Evolutionary conservation across 2,797 vertebrate species (phyloP), one percentile per base, ranked within the genome.

Genomic region (Bradypodion ventrale): DNA sequence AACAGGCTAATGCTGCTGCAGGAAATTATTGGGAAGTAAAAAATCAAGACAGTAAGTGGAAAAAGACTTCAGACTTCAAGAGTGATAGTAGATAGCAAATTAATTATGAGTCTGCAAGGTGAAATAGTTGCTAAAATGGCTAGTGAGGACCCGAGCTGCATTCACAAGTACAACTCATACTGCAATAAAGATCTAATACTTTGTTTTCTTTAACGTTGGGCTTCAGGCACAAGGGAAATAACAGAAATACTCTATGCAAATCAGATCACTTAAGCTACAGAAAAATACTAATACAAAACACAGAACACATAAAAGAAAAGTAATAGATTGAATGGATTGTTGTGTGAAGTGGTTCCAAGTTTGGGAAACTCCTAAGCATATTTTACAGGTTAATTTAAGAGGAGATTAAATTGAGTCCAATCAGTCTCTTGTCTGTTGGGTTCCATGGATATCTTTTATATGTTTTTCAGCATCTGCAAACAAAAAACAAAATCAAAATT

Each of bases 261-360:
- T 75, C 69, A 68, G 76, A 62, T n/a, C 40, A 83, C 16, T 69
- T 46, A 23, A 68, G 52, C 84, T 75, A 15, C 4, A 56, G 42
- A 88, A 87, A 81, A 1, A 79, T 68, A 74, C 65, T 85, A 90
- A 90, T 87, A 8, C n/a, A 79, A 86, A 89, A 91, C 87, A 75
- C 80, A 83, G 87, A 89, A 74, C 88, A 62, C 49, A 82, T 80
- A 75, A 27, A 89, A 78, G 65, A 85, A 80, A 46, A 73, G 80
- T 79, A 87, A 52, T 46, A 21, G 75, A 25, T 60, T 62, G 0
- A 46, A 79, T 12, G 79, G 59, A 85, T 68, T 83, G 73, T 44
- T 46, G 72, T 78, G n/a, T 68, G 49, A 80, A 42, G 70, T 78
- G 46, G 40, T 25, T 72, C 5, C 19, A 13, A 74, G 52, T 25